A percentile compares a stretch with the other conserved stretches of the same genome.
These are phyloP conservation scores for Neoaliturus tenellus DNA, from an alignment of 2,888 invertebrate species.

Conservation along the genomic window DNA sequence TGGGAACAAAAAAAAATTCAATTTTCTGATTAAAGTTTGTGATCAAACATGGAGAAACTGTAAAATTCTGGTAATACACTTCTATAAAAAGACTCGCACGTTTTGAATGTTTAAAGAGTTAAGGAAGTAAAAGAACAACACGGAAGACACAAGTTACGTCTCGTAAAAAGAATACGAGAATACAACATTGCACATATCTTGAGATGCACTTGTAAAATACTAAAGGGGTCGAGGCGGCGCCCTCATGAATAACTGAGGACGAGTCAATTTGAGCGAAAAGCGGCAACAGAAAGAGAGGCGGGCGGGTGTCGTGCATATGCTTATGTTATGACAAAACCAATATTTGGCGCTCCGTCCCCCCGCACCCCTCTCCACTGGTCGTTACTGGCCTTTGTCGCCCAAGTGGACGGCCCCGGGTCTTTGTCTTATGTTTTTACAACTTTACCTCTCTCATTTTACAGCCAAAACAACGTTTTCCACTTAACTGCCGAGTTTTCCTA, in stretches of 20 bases:
- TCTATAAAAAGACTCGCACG: too few relatives aligned
- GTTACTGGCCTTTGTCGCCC: slow-evolving; percentile 25
- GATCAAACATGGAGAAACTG: too few relatives aligned
- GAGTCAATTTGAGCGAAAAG: slow-evolving; percentile 45
- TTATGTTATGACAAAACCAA: slow-evolving; percentile 47
- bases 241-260: slow-evolving; percentile 45
- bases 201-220: slow-evolving; percentile 30
- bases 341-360: slow-evolving; percentile 8
- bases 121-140: background rate
- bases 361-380: background rate
- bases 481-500: slow-evolving; percentile 2
- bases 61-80: too few relatives aligned
- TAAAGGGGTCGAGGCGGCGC: slow-evolving; percentile 5
- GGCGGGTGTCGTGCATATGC: slow-evolving; percentile 45
- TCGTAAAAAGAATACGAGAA: slow-evolving; percentile 31
- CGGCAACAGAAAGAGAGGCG: slow-evolving; percentile 5
- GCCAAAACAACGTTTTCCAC: slow-evolving; percentile 26
- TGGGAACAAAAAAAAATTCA: too few relatives aligned
- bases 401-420: slow-evolving; percentile 37
- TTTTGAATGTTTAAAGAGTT: too few relatives aligned
- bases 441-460: slow-evolving; percentile 27
- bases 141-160: background rate
- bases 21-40: too few relatives aligned
- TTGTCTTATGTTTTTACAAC: slow-evolving; percentile 43
- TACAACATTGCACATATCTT: slow-evolving; percentile 34